Percentiles rank a stretch among this genome's conserved stretches.
Evolutionary conservation across 2,888 invertebrate genomes (phyloP).

Genomic region (Caradrina clavipalpis): DNA sequence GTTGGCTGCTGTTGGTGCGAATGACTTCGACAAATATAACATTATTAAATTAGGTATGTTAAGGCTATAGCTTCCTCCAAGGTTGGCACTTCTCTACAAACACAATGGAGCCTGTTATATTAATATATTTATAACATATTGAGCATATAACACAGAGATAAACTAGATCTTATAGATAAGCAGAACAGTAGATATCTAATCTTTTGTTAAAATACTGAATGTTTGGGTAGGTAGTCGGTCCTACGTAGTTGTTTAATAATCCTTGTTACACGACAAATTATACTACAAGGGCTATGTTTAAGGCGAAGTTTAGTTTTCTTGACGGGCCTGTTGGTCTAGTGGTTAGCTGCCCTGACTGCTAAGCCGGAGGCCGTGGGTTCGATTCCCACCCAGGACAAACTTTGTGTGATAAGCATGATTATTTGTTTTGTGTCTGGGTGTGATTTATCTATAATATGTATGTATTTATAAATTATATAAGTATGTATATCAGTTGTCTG

Average conservation of each 20-base stretch:
- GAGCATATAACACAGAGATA: constrained; percentile 12
- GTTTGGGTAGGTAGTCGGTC: constrained; percentile 1
- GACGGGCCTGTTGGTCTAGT: no score
- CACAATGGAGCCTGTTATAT: neutral
- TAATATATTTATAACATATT: no score
- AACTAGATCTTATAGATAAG: constrained; percentile 25
- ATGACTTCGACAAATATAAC: constrained; percentile 20
- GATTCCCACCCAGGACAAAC: no score
- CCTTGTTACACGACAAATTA: neutral
- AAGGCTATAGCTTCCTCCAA: neutral
- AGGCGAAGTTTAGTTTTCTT: no score
- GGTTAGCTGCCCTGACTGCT: no score
- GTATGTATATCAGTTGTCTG: no score
- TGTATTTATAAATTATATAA: no score
- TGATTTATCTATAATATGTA: no score
- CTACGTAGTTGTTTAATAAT: no score
- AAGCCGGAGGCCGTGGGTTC: no score
- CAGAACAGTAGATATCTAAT: constrained; percentile 26
- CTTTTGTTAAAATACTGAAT: neutral
- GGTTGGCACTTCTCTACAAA: neutral
- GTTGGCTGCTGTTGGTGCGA: constrained; percentile 16
- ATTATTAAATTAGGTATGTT: constrained; percentile 8
- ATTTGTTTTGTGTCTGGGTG: no score
- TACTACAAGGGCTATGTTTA: neutral
- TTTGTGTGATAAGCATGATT: no score